Evolutionary conservation across 2,888 invertebrate species (phyloP), one percentile per base, ranked within the genome.

Genomic region (Coleophora deauratella): DNA sequence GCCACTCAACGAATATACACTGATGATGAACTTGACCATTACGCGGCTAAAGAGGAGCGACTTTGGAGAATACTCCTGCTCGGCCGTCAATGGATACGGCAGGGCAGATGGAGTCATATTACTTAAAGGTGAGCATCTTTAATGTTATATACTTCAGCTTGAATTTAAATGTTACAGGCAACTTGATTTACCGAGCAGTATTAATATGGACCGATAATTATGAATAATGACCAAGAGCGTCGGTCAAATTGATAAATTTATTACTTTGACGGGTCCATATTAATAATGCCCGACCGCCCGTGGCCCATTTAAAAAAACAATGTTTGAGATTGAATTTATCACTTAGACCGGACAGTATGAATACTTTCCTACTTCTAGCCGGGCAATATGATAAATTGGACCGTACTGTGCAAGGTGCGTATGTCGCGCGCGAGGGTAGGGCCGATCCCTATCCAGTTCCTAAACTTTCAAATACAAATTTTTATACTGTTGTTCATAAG

Each of bases 1-100:
- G 30, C 71, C 86, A 45, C 66, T 92, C 52, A 94, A 91, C 73
- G 91, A 92, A 54, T 95, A 93, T 72, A 89, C 92, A 35, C 87
- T 94, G 67, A 89, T 91, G 52, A 91, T 95, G 89, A 93, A 93
- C 71, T 84, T 97, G 52, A 93, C 93, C 48, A 92, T 97, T 61
- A 89, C 88, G 50, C 88, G 90, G 53, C 79, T 96, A 50, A 91
- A 91, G 64, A 90, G 89, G 62, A 75, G 72, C 14, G 95, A 95
- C 72, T 94, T 94, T 57, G 94, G 93, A 0, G 90, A 91, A 36
- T 95, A 95, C 74, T 88, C 89, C 27, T 95, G 95, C 63, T 89
- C 91, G 2, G 92, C 94, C 33, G 90, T 90, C 44, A 96, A 95
- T 66, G 92, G 91, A 13, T 88, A 94, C 40, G 96, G 95, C 7